phyloP scores from a whole-genome alignment of 2,797 vertebrate species.

The Gymnothorax javanicus region DNA sequence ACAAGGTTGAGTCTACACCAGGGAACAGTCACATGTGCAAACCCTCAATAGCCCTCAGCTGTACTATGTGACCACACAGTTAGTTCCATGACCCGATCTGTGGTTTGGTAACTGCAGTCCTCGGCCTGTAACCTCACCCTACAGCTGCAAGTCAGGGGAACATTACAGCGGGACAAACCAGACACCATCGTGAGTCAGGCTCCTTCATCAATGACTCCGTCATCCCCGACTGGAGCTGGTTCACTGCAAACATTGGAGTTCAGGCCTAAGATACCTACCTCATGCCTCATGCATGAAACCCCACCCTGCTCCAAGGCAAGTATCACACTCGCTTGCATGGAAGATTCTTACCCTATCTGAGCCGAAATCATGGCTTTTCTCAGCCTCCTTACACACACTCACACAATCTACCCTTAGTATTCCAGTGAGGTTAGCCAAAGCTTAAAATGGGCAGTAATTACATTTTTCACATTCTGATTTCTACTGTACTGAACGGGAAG shows the following conservation, averaged over 20 bases:
- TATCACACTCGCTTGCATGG: neutral
- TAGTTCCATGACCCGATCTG: neutral
- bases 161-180: neutral
- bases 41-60: neutral
- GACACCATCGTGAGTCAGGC: neutral
- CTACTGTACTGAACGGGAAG: neutral
- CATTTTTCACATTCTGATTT: neutral
- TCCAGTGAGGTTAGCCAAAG: neutral
- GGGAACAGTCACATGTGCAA: neutral
- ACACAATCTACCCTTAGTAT: neutral
- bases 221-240: neutral
- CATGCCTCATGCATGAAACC: neutral
- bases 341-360: neutral
- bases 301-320: no score
- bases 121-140: constrained; percentile 17
- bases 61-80: neutral
- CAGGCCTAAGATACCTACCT: neutral
- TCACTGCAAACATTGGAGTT: neutral
- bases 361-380: neutral
- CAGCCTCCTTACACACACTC: neutral
- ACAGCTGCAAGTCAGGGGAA: neutral
- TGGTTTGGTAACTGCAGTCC: neutral
- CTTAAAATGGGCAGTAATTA: neutral
- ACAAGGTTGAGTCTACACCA: neutral
- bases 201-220: neutral